Conservation (phyloP, 2,113 vertebrate genomes). For the Baryphthengus martii region DNA sequence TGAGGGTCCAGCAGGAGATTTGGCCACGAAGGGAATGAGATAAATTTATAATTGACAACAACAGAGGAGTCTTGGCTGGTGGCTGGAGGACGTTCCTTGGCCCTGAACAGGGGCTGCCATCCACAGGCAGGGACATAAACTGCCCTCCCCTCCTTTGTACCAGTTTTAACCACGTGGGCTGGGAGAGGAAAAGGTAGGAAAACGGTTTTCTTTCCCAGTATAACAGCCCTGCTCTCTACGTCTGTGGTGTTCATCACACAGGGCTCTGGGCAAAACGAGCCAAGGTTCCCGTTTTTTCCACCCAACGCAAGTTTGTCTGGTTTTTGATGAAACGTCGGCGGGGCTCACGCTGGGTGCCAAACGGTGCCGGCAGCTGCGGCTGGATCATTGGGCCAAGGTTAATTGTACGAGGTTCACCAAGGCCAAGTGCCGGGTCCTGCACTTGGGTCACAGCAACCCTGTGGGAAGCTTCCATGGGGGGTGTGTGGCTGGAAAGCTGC, state of each 20-base stretch:
- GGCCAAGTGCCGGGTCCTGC: no score
- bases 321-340: background rate
- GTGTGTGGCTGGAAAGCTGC: no score
- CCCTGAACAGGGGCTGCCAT: background rate
- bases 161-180: background rate
- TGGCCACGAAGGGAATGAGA: no score
- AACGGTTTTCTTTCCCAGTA: background rate
- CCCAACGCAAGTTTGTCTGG: fast-evolving
- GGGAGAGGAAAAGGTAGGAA: background rate
- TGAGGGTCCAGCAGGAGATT: background rate
- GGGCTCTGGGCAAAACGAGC: background rate
- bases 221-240: background rate
- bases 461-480: no score
- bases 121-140: background rate
- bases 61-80: background rate
- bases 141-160: background rate
- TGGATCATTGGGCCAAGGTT: no score
- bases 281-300: background rate
- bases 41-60: no score
- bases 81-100: background rate
- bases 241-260: background rate
- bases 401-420: no score
- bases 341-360: background rate
- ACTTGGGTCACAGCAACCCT: no score
- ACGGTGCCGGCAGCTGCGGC: fast-evolving